phyloP scores from a whole-genome alignment of 2,888 invertebrate genomes.

The Drosophila anceps region DNA sequence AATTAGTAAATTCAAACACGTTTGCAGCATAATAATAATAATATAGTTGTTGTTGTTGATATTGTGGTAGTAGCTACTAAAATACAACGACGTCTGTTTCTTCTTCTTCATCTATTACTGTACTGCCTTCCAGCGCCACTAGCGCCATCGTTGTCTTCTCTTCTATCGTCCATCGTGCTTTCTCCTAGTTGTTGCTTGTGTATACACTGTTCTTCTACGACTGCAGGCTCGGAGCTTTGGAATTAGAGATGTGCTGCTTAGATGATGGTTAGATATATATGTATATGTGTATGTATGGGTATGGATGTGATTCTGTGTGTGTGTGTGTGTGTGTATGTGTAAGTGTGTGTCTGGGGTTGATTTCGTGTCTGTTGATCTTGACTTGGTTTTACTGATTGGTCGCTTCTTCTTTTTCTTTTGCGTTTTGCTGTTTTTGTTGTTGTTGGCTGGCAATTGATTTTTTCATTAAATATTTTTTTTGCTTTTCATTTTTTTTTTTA shows the following conservation, averaged over 20 bases:
- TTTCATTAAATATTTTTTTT: conserved; percentile 68
- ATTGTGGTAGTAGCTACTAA: conserved; percentile 60
- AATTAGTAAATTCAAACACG: conserved; percentile 81
- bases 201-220: conserved; percentile 25
- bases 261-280: conserved; percentile 63
- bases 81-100: conserved; percentile 56
- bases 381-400: conserved; percentile 70
- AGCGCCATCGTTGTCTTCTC: conserved; percentile 48
- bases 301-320: conserved; percentile 37
- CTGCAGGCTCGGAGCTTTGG: conserved; percentile 79
- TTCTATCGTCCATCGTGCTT: conserved; percentile 42
- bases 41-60: conserved; percentile 57
- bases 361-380: conserved; percentile 68
- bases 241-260: conserved; percentile 78
- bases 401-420: conserved; percentile 65
- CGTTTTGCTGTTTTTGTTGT: conserved; percentile 58
- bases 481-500: conserved; percentile 72
- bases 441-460: conserved; percentile 77
- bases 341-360: conserved; percentile 31
- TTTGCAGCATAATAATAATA: conserved; percentile 74
- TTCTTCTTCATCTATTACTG: conserved; percentile 28
- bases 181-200: conserved; percentile 41
- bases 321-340: conserved; percentile 32
- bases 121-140: conserved; percentile 44
- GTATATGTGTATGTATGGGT: conserved; percentile 43